Base-by-base conservation (phyloP, 2,797 vertebrate species). In the Sebastes oblongus region DNA sequence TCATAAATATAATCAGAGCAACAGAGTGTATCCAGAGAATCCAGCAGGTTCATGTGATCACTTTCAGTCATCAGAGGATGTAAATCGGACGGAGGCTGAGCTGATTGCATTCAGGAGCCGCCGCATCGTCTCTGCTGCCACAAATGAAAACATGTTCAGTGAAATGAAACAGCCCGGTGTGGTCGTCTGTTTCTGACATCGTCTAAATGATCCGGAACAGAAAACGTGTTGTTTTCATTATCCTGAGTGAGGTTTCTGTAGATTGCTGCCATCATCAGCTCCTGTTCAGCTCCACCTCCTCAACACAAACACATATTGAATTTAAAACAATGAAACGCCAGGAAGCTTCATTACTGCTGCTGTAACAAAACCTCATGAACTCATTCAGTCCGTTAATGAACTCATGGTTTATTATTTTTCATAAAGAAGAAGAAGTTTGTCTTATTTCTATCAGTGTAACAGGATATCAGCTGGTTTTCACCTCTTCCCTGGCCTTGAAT, bases 81-180 rank as follows among this genome's bases (percentile, higher is more conserved):
- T 69, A 32, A 64, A 64, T 10, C 60, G 70, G 77, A 46, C 7
- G n/a, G 58, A 46, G 59, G 36, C 54, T 14, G 55, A 61, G 65
- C 60, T 67, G 73, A 32, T 79, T 18, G 25, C 52, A 22, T 14
- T 56, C 36, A 5, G 24, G 9, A 29, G 67, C n/a, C 2, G 2
- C 18, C 5, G 5, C n/a, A 1, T 78, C 55, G 18, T 81, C 24
- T 55, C 52, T 46, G 55, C 69, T n/a, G 50, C 69, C 14, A 16
- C 22, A 82, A 72, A 84, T 84, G 52, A 72, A 84, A 88, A 80
- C 36, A 66, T 69, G 79, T 62, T 72, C 42, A 3, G 55, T 55
- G 61, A 68, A 77, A 55, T 77, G 34, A 79, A 78, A 56, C 60
- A 12, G 72, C 34, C 3, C 13, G 2, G 1, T 10, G 58, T 32